Base-by-base conservation (phyloP, 2,888 invertebrate species). In the Catocala nupta region DNA sequence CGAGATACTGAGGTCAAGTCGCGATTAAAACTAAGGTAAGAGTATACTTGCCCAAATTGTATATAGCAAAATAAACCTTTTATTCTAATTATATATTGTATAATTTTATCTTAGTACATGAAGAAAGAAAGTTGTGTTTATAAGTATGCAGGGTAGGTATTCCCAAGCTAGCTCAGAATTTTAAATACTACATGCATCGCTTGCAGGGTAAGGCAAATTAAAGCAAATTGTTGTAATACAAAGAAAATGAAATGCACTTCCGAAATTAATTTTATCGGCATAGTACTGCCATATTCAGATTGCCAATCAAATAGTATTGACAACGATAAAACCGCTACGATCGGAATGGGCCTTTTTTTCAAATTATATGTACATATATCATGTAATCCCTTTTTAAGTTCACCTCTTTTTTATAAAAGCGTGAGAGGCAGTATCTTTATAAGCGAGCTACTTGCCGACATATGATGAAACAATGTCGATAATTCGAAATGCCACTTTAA, bases 241-340 rank as follows among this genome's bases (percentile, higher is more conserved):
- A 58, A 49, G 48, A 53, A 36, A 51, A 58, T 58, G 45, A 58
- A 58, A 58, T 51, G 51, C 57, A 44, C 51, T 51, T 50, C 36
- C 43, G 50, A 58, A 44, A 50, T 50, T 51, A 58, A 44, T 58
- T 58, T 58, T 45, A 58, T 45, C 43, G 44, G 43, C 9, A 44
- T 51, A 5, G 11, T 49, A 36, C 8, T 44, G 57, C 13, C 43
- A 50, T 58, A 36, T 36, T 34, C n/a, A 51, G 34, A 36, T 51
- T 51, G 36, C 50, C 50, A 36, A 57, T 57, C 50, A 57, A 49
- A 57, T 60, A 49, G 54, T 55, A 43, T 51, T 44, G n/a, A 43
- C 11, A n/a, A 4, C 10, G 43, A 43, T 43, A n/a, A 43, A 43
- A 43, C 36, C 36, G 6, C 36, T 39, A 39, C 36, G 8, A 39